Evolutionary conservation across 2,113 vertebrate genomes (phyloP).

Genomic region (Nothoprocta pentlandii): DNA sequence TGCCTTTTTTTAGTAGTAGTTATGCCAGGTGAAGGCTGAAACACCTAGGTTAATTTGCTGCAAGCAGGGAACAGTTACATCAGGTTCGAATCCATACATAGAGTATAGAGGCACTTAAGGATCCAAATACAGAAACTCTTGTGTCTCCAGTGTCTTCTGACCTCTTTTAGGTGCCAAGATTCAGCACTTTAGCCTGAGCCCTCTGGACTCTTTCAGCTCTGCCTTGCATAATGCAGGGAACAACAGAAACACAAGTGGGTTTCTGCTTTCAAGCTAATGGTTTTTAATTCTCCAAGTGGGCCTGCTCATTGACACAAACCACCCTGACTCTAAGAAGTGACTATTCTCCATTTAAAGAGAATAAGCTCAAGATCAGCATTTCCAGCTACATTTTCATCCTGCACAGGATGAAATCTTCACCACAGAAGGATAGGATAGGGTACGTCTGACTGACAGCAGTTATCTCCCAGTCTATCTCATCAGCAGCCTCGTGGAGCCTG

Average conservation of each 20-base stretch:
- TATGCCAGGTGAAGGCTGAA: background rate
- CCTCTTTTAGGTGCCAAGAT: background rate
- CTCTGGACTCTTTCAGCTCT: background rate
- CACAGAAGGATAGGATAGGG: background rate
- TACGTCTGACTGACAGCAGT: background rate
- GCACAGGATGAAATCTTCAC: background rate
- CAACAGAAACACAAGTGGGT: background rate
- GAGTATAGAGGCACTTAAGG: background rate
- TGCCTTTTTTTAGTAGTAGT: background rate
- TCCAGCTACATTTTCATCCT: background rate
- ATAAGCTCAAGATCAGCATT: background rate
- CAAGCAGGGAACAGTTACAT: background rate
- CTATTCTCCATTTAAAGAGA: background rate
- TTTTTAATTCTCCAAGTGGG: background rate
- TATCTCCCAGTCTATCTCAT: background rate
- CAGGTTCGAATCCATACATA: background rate
- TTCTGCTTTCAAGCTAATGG: background rate
- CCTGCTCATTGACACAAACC: background rate
- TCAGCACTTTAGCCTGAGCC: background rate
- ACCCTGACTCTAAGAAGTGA: background rate
- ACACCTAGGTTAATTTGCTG: fast-evolving
- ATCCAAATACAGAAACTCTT: background rate
- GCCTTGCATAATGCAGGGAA: fast-evolving
- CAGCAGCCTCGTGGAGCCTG: background rate
- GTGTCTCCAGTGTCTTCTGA: background rate